Evolutionary conservation across 1,140 invertebrate genomes (phyloP).

Genomic region (Tribolium castaneum): DNA sequence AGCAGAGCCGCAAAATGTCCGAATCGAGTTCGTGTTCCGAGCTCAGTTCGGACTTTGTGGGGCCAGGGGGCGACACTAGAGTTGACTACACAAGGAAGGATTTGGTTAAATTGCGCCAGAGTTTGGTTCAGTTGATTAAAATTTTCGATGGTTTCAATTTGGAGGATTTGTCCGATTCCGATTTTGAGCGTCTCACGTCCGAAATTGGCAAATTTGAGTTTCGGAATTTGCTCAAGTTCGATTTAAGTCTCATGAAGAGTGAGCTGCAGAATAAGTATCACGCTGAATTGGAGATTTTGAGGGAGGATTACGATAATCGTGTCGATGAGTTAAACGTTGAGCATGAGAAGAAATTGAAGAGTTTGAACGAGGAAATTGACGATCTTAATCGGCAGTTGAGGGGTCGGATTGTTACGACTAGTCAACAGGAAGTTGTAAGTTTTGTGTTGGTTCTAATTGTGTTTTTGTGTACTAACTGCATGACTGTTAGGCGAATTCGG

Average conservation of each 20-base stretch:
- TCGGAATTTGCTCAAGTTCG: constrained; percentile 52
- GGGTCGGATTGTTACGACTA: constrained; percentile 60
- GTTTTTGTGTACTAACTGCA: constrained; percentile 38
- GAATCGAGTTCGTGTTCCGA: constrained; percentile 62
- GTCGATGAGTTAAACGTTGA: constrained; percentile 64
- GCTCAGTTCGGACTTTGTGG: constrained; percentile 40
- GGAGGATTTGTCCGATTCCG: constrained; percentile 48
- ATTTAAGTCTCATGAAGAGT: constrained; percentile 44
- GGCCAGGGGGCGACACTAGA: constrained; percentile 51
- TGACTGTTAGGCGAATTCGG: constrained; percentile 56
- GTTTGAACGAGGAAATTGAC: constrained; percentile 65
- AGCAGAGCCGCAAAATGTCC: constrained; percentile 73
- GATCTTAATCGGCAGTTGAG: constrained; percentile 66
- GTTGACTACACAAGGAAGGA: constrained; percentile 14
- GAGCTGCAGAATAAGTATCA: constrained; percentile 53
- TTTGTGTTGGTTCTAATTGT: constrained; percentile 5
- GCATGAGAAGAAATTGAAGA: constrained; percentile 65
- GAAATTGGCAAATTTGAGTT: constrained; percentile 52
- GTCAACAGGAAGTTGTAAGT: constrained; percentile 68
- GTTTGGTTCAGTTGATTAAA: not conserved
- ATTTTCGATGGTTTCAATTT: constrained; percentile 18
- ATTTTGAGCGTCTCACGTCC: constrained; percentile 48
- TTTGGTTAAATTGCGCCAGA: not conserved
- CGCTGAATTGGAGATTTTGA: constrained; percentile 60
- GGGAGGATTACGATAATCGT: constrained; percentile 64